Evolutionary conservation across 2,113 vertebrate species (phyloP), one percentile per base, ranked within the genome.

Genomic region (Ophthalmolycus amberensis): DNA sequence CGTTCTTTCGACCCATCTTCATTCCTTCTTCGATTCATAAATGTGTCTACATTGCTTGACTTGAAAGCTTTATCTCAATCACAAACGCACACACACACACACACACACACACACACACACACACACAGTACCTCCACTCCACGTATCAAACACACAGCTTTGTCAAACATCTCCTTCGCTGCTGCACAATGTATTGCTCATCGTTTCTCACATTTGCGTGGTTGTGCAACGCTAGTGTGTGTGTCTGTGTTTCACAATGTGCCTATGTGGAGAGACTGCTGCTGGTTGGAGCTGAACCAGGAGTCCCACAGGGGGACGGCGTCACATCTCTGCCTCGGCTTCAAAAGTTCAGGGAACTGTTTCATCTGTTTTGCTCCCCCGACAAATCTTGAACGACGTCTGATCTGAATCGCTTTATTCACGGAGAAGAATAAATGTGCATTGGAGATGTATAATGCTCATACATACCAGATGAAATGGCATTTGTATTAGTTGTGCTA

Each of bases 221-320:
- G 58, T 10, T 73, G 54, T 77, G 63, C 44, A 58, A 10, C 8
- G 0, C 20, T 50, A 62, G 1, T 40, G 22, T 38, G 64, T 50
- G 9, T 32, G 32, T 54, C 20, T 50, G 9, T 32, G 7, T 67
- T 75, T 79, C 69, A 76, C 76, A 37, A 8, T 68, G 58, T 32
- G 37, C 27, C 73, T 50, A 44, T 38, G 46, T 46, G n/a, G 68
- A 77, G 8, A 75, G 66, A 37, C 60, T 63, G 60, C 58, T n/a
- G 52, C 59, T 71, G 60, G 80, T 44, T 42, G 70, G 70, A 75
- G 78, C 70, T 66, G 68, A 82, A 71, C 32, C 72, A 60, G 75
- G 71, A 79, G 16, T 85, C 82, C 60, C 82, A 63, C 11, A 12
- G 75, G 71, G 73, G 71, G 60, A 32, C 25, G 0, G 38, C n/a